Evolutionary conservation across 2,113 vertebrate species (phyloP).

Genomic region (Garra rufa): DNA sequence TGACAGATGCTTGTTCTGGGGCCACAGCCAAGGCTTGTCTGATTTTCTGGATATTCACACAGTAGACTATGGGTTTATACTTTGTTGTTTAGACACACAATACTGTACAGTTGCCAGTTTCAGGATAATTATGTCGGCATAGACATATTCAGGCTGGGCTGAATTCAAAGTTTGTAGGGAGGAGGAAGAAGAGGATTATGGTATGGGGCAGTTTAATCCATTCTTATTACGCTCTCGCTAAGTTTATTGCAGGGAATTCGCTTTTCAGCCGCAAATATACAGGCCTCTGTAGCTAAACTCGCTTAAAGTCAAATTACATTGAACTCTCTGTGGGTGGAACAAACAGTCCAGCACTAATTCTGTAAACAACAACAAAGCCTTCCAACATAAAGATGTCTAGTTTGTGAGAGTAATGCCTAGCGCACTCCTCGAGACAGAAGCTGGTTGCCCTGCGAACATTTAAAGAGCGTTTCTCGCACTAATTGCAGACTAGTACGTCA

Average conservation of each 20-base stretch:
- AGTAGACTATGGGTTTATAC: slow-evolving; percentile 71
- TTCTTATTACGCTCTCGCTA: slow-evolving; percentile 43
- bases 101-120: slow-evolving; percentile 74
- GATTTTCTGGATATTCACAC: slow-evolving; percentile 74
- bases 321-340: slow-evolving; percentile 17
- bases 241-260: slow-evolving; percentile 18
- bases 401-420: background rate
- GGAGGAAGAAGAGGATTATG: slow-evolving; percentile 57
- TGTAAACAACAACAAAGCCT: slow-evolving; percentile 1
- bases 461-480: background rate
- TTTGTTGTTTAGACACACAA: slow-evolving; percentile 78
- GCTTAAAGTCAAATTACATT: slow-evolving; percentile 28
- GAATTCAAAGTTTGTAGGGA: slow-evolving; percentile 60
- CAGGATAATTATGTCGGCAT: slow-evolving; percentile 70
- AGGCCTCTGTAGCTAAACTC: slow-evolving; percentile 39
- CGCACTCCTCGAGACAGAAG: background rate
- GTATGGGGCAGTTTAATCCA: slow-evolving; percentile 53
- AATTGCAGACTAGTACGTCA: background rate
- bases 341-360: slow-evolving; percentile 9
- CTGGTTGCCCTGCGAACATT: background rate
- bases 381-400: background rate
- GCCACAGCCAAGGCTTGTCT: slow-evolving; percentile 75
- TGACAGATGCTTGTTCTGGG: slow-evolving; percentile 82
- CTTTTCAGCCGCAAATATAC: slow-evolving; percentile 7
- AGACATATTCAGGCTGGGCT: slow-evolving; percentile 65